Evolutionary conservation across 2,888 invertebrate species (phyloP).

Genomic region (Crossocerus cetratus): DNA sequence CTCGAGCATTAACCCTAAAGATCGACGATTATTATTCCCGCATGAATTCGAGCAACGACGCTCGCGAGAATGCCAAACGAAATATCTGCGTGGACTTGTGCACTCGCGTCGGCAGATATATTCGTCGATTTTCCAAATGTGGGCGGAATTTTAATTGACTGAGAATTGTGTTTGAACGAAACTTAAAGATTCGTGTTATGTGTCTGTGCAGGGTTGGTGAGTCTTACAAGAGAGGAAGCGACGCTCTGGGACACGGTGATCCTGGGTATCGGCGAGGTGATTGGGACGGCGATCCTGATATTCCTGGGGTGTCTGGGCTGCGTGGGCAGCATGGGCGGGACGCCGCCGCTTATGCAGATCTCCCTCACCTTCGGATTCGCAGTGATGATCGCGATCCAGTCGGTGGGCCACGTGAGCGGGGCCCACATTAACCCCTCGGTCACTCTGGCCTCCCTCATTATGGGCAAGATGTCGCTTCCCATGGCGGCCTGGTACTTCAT

Average conservation of each 20-base stretch:
- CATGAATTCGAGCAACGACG: no score
- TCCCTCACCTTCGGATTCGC: constrained; percentile 83
- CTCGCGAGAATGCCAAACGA: no score
- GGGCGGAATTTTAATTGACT: no score
- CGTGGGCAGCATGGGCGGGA: constrained; percentile 74
- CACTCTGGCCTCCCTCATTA: constrained; percentile 82
- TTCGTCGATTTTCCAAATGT: no score
- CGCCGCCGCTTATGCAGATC: constrained; percentile 77
- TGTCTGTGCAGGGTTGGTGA: constrained; percentile 62
- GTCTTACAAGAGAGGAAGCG: constrained; percentile 60
- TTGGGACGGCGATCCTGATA: constrained; percentile 84
- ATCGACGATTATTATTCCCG: no score
- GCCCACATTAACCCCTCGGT: constrained; percentile 89
- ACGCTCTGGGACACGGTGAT: constrained; percentile 53
- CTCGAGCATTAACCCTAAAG: no score
- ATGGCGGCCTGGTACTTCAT: constrained; percentile 81
- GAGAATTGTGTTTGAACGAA: no score
- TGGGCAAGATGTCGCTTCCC: constrained; percentile 79
- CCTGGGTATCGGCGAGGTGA: constrained; percentile 81
- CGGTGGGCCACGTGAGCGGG: constrained; percentile 88
- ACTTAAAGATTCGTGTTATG: no score
- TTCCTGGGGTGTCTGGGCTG: constrained; percentile 87
- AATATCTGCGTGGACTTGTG: no score
- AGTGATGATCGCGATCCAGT: constrained; percentile 84
- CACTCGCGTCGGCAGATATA: no score